Evolutionary conservation across 2,888 invertebrate genomes (phyloP), one percentile per base, ranked within the genome.

Genomic region (Acleris emargana): DNA sequence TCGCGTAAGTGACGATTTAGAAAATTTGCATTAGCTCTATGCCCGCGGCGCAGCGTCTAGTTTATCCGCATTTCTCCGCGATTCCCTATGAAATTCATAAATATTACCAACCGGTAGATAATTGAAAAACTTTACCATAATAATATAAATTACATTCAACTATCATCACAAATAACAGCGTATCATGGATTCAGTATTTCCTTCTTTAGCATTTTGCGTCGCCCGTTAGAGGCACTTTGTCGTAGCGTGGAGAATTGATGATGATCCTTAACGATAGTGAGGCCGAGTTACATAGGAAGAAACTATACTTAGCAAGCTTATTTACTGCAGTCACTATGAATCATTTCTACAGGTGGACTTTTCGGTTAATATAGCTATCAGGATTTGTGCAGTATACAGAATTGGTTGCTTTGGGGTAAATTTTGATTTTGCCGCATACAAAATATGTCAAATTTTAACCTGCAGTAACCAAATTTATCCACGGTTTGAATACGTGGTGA

Each of bases 181-280:
- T 58, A 58, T 61, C 61, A 57, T 57, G 45, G 57, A 57, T 64
- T 67, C 68, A 73, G 70, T 71, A 72, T 73, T 76, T 73, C 73
- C 70, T 66, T 71, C 70, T 74, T 72, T 70, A 64, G 70, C 68
- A 69, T 73, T 79, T 76, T 77, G 77, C 78, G 80, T 79, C 78
- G 78, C 78, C 69, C 66, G 69, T 68, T 69, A 69, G 58, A 67
- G 70, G 64, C 67, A 73, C 75, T 76, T 73, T 82, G 80, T 80
- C 81, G 75, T 73, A 68, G 77, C 76, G 74, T 76, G 76, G 72
- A 72, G 76, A 82, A 83, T 83, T 77, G 76, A 74, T 82, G 78
- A 84, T 83, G 75, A 74, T 72, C 58, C 57, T 60, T 50, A 60
- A 22, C 45, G 28, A 49, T 28, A 54, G 54, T 59, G 49, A 64